These are phyloP conservation scores for western clawed frog (Xenopus tropicalis) DNA, from an alignment of 2,113 vertebrate species.

Conservation along the genomic window DNA sequence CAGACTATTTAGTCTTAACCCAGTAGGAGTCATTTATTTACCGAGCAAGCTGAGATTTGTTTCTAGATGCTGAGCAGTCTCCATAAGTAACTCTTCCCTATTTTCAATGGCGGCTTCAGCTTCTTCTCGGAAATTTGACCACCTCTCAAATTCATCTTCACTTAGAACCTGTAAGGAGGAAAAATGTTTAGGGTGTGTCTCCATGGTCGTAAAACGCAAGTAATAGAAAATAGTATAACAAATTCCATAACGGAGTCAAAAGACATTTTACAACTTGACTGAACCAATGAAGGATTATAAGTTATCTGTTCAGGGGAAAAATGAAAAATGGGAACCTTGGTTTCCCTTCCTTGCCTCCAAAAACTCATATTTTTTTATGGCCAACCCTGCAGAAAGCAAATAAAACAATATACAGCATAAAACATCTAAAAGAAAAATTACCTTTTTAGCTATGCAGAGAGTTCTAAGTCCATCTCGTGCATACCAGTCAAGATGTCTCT, in stretches of 20 bases:
- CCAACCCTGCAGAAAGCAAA: no score
- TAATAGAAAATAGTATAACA: no score
- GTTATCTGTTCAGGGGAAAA: no score
- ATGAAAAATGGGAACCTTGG: no score
- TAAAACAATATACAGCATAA: no score
- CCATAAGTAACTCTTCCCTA: constrained; percentile 72
- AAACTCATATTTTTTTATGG: no score
- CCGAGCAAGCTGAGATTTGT: constrained; percentile 77
- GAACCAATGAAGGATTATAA: no score
- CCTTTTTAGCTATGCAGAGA: constrained; percentile 89
- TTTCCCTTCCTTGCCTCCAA: background rate
- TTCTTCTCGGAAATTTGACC: constrained; percentile 74
- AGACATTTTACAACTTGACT: no score
- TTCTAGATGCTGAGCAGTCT: constrained; percentile 71
- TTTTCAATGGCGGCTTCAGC: constrained; percentile 78
- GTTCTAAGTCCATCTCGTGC: constrained; percentile 84
- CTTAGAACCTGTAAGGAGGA: constrained; percentile 71
- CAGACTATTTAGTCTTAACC: no score
- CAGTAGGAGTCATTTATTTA: constrained; percentile 38
- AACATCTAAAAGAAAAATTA: constrained; percentile 48
- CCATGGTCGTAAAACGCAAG: no score
- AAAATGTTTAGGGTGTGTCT: constrained; percentile 4
- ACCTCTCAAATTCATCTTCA: constrained; percentile 71
- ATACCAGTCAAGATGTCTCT: constrained; percentile 81
- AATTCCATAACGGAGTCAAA: no score